Conservation (phyloP, 2,797 vertebrate species). For the Molossus molossus region DNA sequence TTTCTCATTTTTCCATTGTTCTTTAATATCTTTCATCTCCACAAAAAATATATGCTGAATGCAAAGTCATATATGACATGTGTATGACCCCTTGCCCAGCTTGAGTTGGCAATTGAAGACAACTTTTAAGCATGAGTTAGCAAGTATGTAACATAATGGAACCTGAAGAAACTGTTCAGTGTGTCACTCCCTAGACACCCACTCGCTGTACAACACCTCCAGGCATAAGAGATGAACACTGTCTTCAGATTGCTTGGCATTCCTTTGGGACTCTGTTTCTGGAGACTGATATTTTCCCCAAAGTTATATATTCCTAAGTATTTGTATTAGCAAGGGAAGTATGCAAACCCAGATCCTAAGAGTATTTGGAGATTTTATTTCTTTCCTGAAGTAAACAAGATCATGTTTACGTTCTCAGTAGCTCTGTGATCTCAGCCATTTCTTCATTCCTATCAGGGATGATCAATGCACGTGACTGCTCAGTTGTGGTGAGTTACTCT, state of each 20-base stretch:
- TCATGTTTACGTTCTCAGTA: background rate
- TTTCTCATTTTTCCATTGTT: background rate
- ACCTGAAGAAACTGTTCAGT: background rate
- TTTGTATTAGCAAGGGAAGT: background rate
- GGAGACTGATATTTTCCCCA: slow-evolving; percentile 31
- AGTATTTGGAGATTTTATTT: background rate
- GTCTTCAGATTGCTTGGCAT: background rate
- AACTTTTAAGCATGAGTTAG: background rate
- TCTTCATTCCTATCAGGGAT: background rate
- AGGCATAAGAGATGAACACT: background rate
- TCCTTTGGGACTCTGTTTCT: slow-evolving; percentile 44
- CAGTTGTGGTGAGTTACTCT: slow-evolving; percentile 4
- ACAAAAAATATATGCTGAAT: background rate
- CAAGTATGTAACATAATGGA: background rate
- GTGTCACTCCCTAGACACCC: background rate
- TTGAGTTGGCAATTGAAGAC: background rate
- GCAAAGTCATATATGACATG: background rate
- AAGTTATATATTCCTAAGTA: slow-evolving; percentile 18
- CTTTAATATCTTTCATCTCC: background rate
- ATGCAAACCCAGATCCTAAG: slow-evolving; percentile 7
- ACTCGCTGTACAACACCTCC: background rate
- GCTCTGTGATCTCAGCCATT: background rate
- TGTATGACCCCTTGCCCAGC: background rate
- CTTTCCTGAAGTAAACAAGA: slow-evolving; percentile 48
- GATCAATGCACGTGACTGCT: background rate